Percentiles rank a stretch among this genome's conserved stretches.
phyloP scores from a whole-genome alignment of 1,140 invertebrate species.

The Agrilus planipennis region DNA sequence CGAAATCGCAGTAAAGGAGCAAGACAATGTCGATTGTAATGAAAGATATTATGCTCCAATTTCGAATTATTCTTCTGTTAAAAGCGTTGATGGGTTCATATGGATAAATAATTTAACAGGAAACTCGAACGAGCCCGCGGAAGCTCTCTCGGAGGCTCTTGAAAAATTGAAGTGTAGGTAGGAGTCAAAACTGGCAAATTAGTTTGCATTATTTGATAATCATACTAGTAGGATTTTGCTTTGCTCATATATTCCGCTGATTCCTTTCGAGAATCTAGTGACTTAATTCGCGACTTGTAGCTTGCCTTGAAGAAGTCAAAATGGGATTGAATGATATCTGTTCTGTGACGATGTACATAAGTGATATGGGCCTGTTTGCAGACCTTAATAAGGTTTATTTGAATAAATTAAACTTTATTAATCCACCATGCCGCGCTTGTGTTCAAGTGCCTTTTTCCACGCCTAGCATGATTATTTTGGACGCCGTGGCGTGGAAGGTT shows the following conservation, averaged over 20 bases:
- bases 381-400: conserved; percentile 68
- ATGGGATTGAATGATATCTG: conserved; percentile 59
- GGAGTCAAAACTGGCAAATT: too few relatives aligned
- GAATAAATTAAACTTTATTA: conserved; percentile 58
- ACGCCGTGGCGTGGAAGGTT: conserved; percentile 55
- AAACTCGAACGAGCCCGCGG: conserved; percentile 36
- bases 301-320: conserved; percentile 38
- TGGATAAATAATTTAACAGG: conserved; percentile 68
- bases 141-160: conserved; percentile 53
- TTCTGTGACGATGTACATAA: conserved; percentile 69
- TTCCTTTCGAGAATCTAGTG: background rate
- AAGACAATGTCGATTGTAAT: too few relatives aligned
- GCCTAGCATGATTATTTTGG: conserved; percentile 62
- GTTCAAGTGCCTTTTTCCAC: conserved; percentile 65
- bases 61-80: conserved; percentile 43
- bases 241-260: background rate
- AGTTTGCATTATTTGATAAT: too few relatives aligned
- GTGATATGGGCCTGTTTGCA: conserved; percentile 67
- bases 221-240: background rate
- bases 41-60: too few relatives aligned
- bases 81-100: conserved; percentile 62
- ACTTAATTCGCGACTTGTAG: background rate
- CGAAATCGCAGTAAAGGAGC: too few relatives aligned
- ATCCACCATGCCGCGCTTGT: conserved; percentile 81
- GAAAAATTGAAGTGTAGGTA: conserved; percentile 70